Evolutionary conservation across 1,140 invertebrate genomes (phyloP), one percentile per base, ranked within the genome.

Genomic region (Aphaenogaster rudis): DNA sequence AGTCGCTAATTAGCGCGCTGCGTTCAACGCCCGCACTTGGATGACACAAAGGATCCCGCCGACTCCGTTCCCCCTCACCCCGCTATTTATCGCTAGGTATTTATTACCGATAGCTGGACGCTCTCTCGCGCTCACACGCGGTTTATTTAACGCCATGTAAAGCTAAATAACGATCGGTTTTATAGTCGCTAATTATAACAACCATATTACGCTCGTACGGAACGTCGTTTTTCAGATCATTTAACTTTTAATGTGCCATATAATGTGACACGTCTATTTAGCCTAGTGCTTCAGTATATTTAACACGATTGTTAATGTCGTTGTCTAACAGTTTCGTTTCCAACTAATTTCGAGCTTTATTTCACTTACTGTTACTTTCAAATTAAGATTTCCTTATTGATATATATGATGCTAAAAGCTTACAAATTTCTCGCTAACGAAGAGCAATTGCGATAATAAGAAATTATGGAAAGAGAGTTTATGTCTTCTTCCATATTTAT

Each of bases 141-240:
- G 59, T 64, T 79, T 66, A 79, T 79, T 79, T 79, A 79, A 11
- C 42, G 33, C 42, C 42, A 0, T 45, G 7, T 79, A 64, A 78
- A 79, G 17, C 45, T 42, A 33, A 64, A 50, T 79, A 79, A 79
- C 11, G 33, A 50, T 64, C 42, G 39, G 76, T 64, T 77, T 64
- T 78, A 78, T 15, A 61, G 28, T 13, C 45, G 17, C 61, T 66
- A 79, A 79, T 79, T 79, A 66, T 66, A 79, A 66, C 17, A 17
- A 15, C 15, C 33, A 45, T 48, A 64, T 78, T 78, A 79, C 9
- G 15, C 17, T 50, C 45, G 39, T 36, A 42, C 17, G 42, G 11
- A 45, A 77, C 61, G 17, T 21, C 28, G 9, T 63, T 50, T 66
- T 33, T 39, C 61, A 48, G 42, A 36, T 17, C 61, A 50, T 64